Evolutionary conservation across 37 sponge, comb jelly and placozoan genomes (phyloP), one percentile per base, ranked within the genome.

Genomic region (Cliona cf. orientalis): DNA sequence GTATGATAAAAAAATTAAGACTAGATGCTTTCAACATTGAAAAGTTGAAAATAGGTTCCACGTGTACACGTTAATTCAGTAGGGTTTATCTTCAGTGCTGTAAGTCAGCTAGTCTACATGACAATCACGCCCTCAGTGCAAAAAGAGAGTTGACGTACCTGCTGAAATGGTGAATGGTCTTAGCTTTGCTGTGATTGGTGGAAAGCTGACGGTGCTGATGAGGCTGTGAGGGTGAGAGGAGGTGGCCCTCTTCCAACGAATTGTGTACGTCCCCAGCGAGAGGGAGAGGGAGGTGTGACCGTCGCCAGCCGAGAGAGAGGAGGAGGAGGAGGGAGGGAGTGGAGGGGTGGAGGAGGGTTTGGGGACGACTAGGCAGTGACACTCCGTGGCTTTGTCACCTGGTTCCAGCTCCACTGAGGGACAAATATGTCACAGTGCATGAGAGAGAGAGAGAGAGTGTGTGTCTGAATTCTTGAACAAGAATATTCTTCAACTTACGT

Each of bases 391-490:
- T 42, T 38, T 31, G 36, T 86, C 86, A 23, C 37, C n/a, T 2
- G 79, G 56, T 6, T 70, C 73, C 53, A 86, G 79, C 53, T 71
- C 80, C 79, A 86, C 86, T 86, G 66, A 2, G 38, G 33, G 35
- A 39, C 1, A 58, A 25, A 32, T 9, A 23, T 19, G 55, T 35
- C 3, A 23, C 2, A 36, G 29, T 2, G 21, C 41, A 33, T 39
- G 41, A 39, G 42, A 34, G n/a, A 32, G 28, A 60, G 55, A 75
- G 25, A 66, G 45, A 37, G 61, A 12, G 63, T n/a, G 63, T 6
- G 28, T 61, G 26, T 25, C 25, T 61, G 28, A 7, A 34, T 12
- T 45, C 7, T 26, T 7, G 28, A 5, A 34, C 68, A 28, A 35
- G 12, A 74, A n/a, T 23, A 31, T 17, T 28, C 56, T 36, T 26